Evolutionary conservation across 2,113 vertebrate species (phyloP), one percentile per base, ranked within the genome.

Genomic region (Pachypanchax playfairii): DNA sequence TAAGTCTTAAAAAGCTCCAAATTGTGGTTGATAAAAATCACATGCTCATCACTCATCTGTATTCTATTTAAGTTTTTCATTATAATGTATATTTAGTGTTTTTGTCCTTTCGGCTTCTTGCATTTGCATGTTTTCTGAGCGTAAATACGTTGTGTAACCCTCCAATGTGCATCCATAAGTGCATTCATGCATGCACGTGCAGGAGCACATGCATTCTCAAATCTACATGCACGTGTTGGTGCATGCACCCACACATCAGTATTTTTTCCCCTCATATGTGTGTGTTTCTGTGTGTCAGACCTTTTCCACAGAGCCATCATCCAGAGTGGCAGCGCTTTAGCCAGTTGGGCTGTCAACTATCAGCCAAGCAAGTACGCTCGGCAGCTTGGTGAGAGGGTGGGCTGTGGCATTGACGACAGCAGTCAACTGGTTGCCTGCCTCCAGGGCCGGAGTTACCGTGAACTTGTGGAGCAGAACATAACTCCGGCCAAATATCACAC

Each of bases 321-420:
- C 90, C 97, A 99, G 92, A 98, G 96, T 12, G 97, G 97, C 64
- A 97, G 96, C 3, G 96, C 97, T 35, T 85, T 99, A 73, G 97
- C 96, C 87, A 98, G 96, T 89, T 99, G 97, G 97, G 97, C 97
- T 0, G 95, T 99, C 64, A 99, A 99, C 92, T 99, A 99, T 82
- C 96, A 98, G 90, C 97, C 97, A 48, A 95, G 95, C 91, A 96
- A 96, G 83, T 98, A 97, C 77, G 94, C 96, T 2, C 92, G 94
- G 33, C 91, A 96, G 80, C 84, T 99, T 70, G 96, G 95, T 0
- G 95, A 97, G 73, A 94, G 94, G 84, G 95, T 98, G 21, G 97
- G 97, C 61, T 99, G 97, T 7, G 94, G 95, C 82, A 94, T 96
- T 85, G 92, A 96, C 28, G 96, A 97, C 84, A 96, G 94, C 54